Evolutionary conservation across 2,797 vertebrate genomes (phyloP).

Genomic region (Hypotaenidia philippensis): DNA sequence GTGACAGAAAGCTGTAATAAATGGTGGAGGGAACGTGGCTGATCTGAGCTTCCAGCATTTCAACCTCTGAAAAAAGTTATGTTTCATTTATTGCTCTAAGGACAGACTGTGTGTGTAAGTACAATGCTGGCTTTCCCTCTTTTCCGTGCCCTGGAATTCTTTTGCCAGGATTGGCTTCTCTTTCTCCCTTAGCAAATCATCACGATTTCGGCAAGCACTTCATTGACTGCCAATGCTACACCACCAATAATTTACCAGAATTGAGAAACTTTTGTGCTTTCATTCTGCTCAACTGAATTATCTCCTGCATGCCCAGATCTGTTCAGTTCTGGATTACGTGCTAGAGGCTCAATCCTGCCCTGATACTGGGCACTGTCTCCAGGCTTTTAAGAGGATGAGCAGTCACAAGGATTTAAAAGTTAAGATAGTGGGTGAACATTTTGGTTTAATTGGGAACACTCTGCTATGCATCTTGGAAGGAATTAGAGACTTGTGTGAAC

Average conservation of each 20-base stretch:
- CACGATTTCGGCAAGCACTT: not conserved
- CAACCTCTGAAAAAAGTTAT: not conserved
- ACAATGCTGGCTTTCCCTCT: slow-evolving; percentile 25
- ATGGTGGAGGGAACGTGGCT: not conserved
- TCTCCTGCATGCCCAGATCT: slow-evolving; percentile 50
- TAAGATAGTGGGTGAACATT: not conserved
- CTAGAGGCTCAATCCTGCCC: slow-evolving; percentile 23
- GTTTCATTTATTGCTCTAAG: slow-evolving; percentile 1
- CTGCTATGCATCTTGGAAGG: slow-evolving; percentile 9
- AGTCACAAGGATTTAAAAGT: not conserved
- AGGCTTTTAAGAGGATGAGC: not conserved
- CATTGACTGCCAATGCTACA: not conserved
- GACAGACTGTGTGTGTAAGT: not conserved
- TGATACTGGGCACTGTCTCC: not conserved
- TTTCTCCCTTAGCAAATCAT: slow-evolving; percentile 41
- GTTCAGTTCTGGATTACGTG: slow-evolving; percentile 14
- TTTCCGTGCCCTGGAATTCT: not conserved
- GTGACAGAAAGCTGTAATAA: not conserved
- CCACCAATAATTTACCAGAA: slow-evolving; percentile 26
- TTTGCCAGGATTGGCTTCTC: not conserved
- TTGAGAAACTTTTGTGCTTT: slow-evolving; percentile 33
- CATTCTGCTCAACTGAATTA: not conserved
- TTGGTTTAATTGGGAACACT: not conserved
- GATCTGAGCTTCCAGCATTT: not conserved
- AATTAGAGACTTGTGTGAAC: not conserved